Percentiles rank a stretch among this genome's conserved stretches.
Evolutionary conservation across 1,140 invertebrate species (phyloP).

Genomic region (Drosophila ananassae): DNA sequence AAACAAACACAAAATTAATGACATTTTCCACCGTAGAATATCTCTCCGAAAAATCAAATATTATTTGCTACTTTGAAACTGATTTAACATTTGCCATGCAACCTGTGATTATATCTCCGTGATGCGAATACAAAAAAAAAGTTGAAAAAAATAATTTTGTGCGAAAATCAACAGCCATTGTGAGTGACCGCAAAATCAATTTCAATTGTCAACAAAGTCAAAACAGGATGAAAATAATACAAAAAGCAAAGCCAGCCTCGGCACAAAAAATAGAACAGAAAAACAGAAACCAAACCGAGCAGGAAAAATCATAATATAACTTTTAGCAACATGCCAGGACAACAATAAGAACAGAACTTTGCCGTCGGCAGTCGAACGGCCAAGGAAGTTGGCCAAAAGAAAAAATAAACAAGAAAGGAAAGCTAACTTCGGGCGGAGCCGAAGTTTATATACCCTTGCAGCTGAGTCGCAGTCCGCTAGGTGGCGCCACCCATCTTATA

Average conservation of each 20-base stretch:
- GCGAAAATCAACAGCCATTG: constrained; percentile 72
- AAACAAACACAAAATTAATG: constrained; percentile 58
- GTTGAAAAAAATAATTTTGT: constrained; percentile 22
- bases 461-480: too few species aligned
- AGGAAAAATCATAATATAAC: constrained; percentile 77
- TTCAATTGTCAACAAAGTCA: constrained; percentile 82
- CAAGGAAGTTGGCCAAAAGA: constrained; percentile 3
- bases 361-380: constrained; percentile 42
- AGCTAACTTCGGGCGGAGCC: too few species aligned
- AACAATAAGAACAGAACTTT: constrained; percentile 56
- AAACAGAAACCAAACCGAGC: constrained; percentile 41
- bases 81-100: constrained; percentile 60
- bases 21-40: constrained; percentile 48
- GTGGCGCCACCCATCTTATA: too few species aligned
- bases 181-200: constrained; percentile 77
- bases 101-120: constrained; percentile 66
- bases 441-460: too few species aligned
- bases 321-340: constrained; percentile 68
- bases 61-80: constrained; percentile 56
- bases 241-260: constrained; percentile 19
- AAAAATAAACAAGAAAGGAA: too few species aligned
- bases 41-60: constrained; percentile 44
- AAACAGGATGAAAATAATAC: constrained; percentile 60
- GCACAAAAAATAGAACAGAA: constrained; percentile 10
- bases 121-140: constrained; percentile 3